Evolutionary conservation across 2,888 invertebrate genomes (phyloP), one percentile per base, ranked within the genome.

Genomic region (Nesidiocoris tenuis): DNA sequence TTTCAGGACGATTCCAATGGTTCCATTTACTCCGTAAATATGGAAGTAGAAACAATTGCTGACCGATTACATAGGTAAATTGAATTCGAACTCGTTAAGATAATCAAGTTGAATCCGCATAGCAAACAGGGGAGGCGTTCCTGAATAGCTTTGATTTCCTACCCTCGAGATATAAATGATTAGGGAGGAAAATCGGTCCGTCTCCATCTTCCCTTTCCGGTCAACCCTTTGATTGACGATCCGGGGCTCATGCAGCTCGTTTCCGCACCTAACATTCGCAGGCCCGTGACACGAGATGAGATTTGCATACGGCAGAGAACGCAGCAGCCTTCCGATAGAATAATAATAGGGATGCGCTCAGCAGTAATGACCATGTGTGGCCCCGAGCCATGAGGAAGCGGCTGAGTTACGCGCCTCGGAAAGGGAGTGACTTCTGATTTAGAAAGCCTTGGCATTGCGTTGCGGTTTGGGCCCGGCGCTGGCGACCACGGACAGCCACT

Each of bases 281-380:
- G 39, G 39, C 39, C 5, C 3, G 3, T 7, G 39, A 3, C 39
- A 12, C 5, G 5, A 12, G 3, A 39, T 12, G 39, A 39, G 39
- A 39, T 39, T 39, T 39, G 39, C 39, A 39, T 39, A 39, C 39
- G 12, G 39, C 39, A 3, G 39, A 39, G 39, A 39, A 39, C 39
- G 39, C 39, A 39, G 39, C 39, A n/a, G n/a, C 12, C 39, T 39
- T 39, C 39, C 39, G 55, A 67, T 67, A 67, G 67, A 67, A 67
- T 67, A 55, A 67, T 67, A 67, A 67, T 55, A 22, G 67, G 39
- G 7, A 56, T 12, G 67, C 55, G 22, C 5, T 19, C 17, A 0
- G 67, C 22, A 67, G 67, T 67, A 67, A 67, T 67, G 67, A 67
- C 67, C 67, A 67, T 67, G 67, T 67, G 67, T 22, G 67, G 19